Conservation (phyloP, 2,113 vertebrate genomes). For the Typhlomys cinereus region DNA sequence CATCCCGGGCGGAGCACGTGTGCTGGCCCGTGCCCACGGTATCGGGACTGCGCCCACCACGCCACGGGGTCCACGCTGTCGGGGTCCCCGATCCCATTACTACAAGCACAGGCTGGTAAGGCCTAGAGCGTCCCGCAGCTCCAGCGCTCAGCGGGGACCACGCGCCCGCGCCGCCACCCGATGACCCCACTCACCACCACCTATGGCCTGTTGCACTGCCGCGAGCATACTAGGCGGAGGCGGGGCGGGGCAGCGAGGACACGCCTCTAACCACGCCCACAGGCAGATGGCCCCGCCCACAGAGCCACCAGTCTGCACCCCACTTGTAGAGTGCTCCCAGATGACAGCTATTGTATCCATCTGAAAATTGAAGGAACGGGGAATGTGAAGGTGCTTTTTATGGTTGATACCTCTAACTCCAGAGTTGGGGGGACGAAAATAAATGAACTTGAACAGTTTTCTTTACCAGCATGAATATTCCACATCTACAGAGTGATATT, state of each 20-base stretch:
- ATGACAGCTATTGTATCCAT: fast-evolving
- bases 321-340: fast-evolving
- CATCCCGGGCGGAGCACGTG: not conserved
- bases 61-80: fast-evolving
- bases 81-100: no score
- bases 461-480: not conserved
- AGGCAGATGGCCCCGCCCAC: fast-evolving
- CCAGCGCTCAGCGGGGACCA: fast-evolving
- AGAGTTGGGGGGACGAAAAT: not conserved
- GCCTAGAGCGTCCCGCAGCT: fast-evolving
- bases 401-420: not conserved
- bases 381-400: not conserved
- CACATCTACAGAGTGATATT: not conserved
- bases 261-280: not conserved
- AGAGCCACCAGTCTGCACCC: fast-evolving
- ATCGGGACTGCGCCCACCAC: fast-evolving
- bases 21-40: not conserved
- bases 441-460: not conserved
- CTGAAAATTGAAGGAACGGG: not conserved
- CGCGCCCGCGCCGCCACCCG: fast-evolving
- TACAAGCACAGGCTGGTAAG: no score
- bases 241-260: not conserved
- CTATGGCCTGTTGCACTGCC: not conserved
- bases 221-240: fast-evolving
- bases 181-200: not conserved